phyloP scores from a whole-genome alignment of 2,888 invertebrate species.

The Priocnemis perturbator region DNA sequence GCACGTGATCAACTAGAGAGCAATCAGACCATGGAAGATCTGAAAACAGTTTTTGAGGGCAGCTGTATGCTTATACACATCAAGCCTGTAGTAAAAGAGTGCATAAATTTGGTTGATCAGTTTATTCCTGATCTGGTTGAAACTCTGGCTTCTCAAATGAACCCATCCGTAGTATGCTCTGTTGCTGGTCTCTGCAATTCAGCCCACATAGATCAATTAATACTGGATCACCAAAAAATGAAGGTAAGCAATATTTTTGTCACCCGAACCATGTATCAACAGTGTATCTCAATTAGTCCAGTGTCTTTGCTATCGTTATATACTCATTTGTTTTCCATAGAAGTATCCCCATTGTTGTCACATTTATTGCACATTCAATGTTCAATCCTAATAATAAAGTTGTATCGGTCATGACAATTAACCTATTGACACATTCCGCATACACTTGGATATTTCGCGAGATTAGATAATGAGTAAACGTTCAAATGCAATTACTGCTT shows the following conservation, averaged over 20 bases:
- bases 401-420: too few relatives aligned
- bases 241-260: constrained; percentile 45
- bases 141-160: constrained; percentile 92
- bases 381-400: neutral
- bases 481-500: too few relatives aligned
- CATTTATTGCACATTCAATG: neutral
- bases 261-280: neutral
- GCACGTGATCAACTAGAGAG: constrained; percentile 91
- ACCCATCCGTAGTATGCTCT: constrained; percentile 91
- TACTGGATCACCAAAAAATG: constrained; percentile 76
- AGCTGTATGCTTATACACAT: constrained; percentile 89
- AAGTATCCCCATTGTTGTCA: too few relatives aligned
- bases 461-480: constrained; percentile 16
- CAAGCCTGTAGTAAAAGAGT: constrained; percentile 84
- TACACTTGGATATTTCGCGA: constrained; percentile 6
- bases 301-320: too few relatives aligned
- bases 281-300: neutral
- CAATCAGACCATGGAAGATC: constrained; percentile 91
- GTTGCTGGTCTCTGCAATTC: constrained; percentile 93
- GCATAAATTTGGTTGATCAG: constrained; percentile 87
- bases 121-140: constrained; percentile 92
- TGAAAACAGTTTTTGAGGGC: constrained; percentile 91
- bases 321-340: too few relatives aligned
- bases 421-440: neutral
- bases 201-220: constrained; percentile 81